Evolutionary conservation across 2,113 vertebrate genomes (phyloP), one percentile per base, ranked within the genome.

Genomic region (Mus musculus): DNA sequence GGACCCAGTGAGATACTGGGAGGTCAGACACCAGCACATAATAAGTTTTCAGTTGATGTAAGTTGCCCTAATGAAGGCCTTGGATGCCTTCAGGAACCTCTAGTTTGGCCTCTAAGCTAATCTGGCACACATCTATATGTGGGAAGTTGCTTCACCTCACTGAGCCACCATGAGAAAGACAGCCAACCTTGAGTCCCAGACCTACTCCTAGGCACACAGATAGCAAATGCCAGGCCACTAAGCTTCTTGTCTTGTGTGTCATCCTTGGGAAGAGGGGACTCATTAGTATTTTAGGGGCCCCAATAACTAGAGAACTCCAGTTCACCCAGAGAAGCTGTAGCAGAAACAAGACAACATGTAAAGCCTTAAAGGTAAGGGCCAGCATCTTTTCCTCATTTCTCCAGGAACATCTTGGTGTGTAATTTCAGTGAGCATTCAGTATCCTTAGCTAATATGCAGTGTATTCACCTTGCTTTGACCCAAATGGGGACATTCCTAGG

Each of bases 351-450:
- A 39, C 6, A 54, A 30, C 56, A 59, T 11, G 22, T 10, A 49
- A 81, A 11, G 12, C 52, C 59, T 8, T 2, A 56, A 2, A 33
- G 24, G 39, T 13, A 33, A 59, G 0, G 1, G 36, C 52, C 12
- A 28, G 4, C 2, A 1, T 63, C 91, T 46, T 76, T 7, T n/a
- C n/a, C 75, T 30, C 59, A 52, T 30, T n/a, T 52, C 49, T 49
- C 67, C 61, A 72, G n/a, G 9, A n/a, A 11, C 16, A 42, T 19
- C 39, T 3, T 0, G 0, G 36, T 22, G 77, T 33, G 14, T 42
- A 42, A 42, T 42, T 42, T 42, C 42, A 28, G 49, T 7, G 33
- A 54, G 16, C 59, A 13, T 4, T 67, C 1, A 22, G 17, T 12
- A 28, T 11, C 22, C 52, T 89, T 71, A 10, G 76, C 61, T 77